Conservation (phyloP, 2,888 invertebrate species). For the Zaprionus bogoriensis region DNA sequence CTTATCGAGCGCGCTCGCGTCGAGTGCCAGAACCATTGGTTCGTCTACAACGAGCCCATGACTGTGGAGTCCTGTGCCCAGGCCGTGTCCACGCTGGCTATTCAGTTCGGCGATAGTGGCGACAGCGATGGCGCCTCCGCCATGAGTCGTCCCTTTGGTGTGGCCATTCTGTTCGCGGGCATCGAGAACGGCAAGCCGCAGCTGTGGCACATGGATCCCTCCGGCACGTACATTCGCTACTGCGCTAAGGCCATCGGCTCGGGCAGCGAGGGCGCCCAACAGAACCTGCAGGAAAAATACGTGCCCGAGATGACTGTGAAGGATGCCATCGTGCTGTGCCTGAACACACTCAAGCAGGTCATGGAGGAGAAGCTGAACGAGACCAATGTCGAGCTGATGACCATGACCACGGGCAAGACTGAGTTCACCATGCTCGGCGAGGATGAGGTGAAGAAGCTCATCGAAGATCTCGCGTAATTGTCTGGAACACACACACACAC, state of each 20-base stretch:
- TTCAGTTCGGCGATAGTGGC: constrained; percentile 99
- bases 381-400: constrained; percentile 98
- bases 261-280: constrained; percentile 99
- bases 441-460: constrained; percentile 95
- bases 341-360: constrained; percentile 95
- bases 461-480: constrained; percentile 87
- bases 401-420: constrained; percentile 91
- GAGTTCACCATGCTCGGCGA: constrained; percentile 95
- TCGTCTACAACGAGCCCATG: constrained; percentile 98
- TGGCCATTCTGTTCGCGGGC: constrained; percentile 98
- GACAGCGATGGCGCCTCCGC: constrained; percentile 97
- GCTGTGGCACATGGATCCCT: constrained; percentile 99
- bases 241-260: constrained; percentile 99
- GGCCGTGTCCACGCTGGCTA: constrained; percentile 99
- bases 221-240: constrained; percentile 98
- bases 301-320: constrained; percentile 95
- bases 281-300: constrained; percentile 90
- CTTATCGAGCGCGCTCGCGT: constrained; percentile 96
- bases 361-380: constrained; percentile 99
- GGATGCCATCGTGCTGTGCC: constrained; percentile 95
- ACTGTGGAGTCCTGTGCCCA: constrained; percentile 98
- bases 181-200: constrained; percentile 96
- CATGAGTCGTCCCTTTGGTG: constrained; percentile 99
- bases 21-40: constrained; percentile 99
- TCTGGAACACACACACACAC: not conserved